Conservation (phyloP, 2,113 vertebrate genomes). For the Oceanites oceanicus region DNA sequence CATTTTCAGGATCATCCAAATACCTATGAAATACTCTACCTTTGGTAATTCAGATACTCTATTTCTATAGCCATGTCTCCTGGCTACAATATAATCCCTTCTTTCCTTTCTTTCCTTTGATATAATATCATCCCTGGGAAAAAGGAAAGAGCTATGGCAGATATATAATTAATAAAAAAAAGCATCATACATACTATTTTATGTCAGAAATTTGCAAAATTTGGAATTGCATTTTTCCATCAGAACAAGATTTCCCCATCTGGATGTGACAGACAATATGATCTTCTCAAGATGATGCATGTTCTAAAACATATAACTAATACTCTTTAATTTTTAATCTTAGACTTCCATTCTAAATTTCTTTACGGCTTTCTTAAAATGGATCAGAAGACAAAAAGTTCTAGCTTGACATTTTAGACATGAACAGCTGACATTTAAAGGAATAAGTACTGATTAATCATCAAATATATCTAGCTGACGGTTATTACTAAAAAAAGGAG, state of each 20-base stretch:
- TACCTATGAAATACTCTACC: neutral
- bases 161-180: neutral
- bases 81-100: neutral
- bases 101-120: neutral
- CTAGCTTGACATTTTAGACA: conserved; percentile 39
- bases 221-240: neutral
- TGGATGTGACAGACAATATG: neutral
- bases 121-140: neutral
- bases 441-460: conserved; percentile 31
- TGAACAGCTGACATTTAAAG: conserved; percentile 38
- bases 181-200: neutral
- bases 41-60: neutral
- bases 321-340: neutral
- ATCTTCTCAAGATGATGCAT: neutral
- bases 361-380: neutral
- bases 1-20: neutral
- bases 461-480: conserved; percentile 11
- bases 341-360: neutral
- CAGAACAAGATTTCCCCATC: neutral
- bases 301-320: neutral
- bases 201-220: neutral
- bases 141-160: neutral
- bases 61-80: neutral
- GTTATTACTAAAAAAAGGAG: neutral
- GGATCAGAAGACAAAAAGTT: neutral